Conservation (phyloP, 2,113 vertebrate genomes). For the Maccullochella peelii region DNA sequence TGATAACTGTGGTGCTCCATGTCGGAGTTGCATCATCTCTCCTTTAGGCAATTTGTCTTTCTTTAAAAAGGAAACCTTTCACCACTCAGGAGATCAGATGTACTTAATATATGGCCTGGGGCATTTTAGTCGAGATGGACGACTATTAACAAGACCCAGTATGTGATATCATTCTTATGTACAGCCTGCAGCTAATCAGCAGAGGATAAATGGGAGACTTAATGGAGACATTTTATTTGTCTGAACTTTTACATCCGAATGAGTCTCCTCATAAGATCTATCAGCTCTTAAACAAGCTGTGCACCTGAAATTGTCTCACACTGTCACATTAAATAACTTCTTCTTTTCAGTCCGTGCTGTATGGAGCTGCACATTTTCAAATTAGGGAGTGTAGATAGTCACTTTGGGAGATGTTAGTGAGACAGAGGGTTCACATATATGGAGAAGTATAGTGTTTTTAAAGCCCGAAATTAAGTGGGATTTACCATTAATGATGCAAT, state of each 20-base stretch:
- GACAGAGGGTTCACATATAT: constrained; percentile 27
- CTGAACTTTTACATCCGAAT: constrained; percentile 40
- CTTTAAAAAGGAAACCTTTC: constrained; percentile 33
- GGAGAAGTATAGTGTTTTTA: constrained; percentile 38
- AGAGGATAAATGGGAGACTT: constrained; percentile 34
- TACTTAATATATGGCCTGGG: constrained; percentile 8
- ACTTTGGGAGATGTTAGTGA: constrained; percentile 57
- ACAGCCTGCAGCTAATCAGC: constrained; percentile 57
- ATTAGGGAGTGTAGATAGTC: constrained; percentile 29
- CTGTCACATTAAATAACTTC: constrained; percentile 47
- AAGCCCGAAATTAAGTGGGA: constrained; percentile 55
- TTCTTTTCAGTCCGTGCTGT: neutral
- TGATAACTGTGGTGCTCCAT: constrained; percentile 4
- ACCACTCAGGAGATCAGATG: constrained; percentile 28
- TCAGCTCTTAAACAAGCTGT: constrained; percentile 48
- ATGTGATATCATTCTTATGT: constrained; percentile 37
- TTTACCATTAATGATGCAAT: constrained; percentile 59
- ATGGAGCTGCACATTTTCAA: constrained; percentile 42
- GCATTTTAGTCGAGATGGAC: constrained; percentile 25
- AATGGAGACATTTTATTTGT: constrained; percentile 45
- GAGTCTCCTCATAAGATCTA: constrained; percentile 35
- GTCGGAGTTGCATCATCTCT: constrained; percentile 12
- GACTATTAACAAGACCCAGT: constrained; percentile 34
- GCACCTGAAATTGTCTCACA: constrained; percentile 29
- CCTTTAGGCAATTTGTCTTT: constrained; percentile 35